These are phyloP conservation scores for Philotrypesis tridentata DNA, from an alignment of 1,140 invertebrate species.

Conservation along the genomic window DNA sequence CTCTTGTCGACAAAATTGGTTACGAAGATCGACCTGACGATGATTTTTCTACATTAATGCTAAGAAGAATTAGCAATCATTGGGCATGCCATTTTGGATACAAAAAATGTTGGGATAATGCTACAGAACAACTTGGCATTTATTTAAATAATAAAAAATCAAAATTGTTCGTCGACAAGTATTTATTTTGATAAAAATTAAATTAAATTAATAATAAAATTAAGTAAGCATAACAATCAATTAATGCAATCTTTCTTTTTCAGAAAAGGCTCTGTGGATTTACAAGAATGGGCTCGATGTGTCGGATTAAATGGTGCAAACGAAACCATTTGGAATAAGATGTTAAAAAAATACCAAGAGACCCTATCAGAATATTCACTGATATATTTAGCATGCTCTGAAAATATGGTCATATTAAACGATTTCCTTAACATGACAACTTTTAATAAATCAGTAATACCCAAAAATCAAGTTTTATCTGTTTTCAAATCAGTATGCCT, in stretches of 20 bases:
- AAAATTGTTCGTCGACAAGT: constrained; percentile 42
- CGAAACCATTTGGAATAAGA: constrained; percentile 44
- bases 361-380: constrained; percentile 46
- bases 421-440: constrained; percentile 47
- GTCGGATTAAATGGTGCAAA: constrained; percentile 41
- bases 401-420: constrained; percentile 51
- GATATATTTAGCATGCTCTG: constrained; percentile 49
- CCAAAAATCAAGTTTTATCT: constrained; percentile 25
- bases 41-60: constrained; percentile 45
- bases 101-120: constrained; percentile 50
- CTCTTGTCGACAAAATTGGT: constrained; percentile 53
- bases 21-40: constrained; percentile 53
- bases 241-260: not conserved
- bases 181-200: constrained; percentile 15
- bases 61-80: constrained; percentile 49
- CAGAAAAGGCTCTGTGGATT: constrained; percentile 8
- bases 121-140: constrained; percentile 48
- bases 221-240: not conserved
- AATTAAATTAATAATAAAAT: constrained; percentile 2
- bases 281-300: constrained; percentile 41
- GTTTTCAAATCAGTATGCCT: constrained; percentile 47
- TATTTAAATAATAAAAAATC: constrained; percentile 48
- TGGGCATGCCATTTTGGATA: constrained; percentile 57
- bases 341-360: constrained; percentile 46
- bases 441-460: constrained; percentile 5